These are phyloP conservation scores for Drosophila cardini DNA, from an alignment of 1,140 invertebrate genomes.

Conservation along the genomic window DNA sequence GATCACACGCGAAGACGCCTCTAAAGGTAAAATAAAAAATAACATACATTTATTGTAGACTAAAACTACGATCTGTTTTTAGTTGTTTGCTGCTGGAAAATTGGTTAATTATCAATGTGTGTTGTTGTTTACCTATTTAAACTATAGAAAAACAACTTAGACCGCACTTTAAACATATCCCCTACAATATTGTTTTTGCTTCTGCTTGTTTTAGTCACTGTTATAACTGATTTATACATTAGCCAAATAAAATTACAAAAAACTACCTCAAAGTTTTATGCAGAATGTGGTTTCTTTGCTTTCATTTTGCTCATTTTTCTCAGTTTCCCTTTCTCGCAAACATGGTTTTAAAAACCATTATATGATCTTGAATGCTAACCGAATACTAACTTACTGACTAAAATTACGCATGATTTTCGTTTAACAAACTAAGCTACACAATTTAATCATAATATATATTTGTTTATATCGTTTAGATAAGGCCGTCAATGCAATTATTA, in stretches of 20 bases:
- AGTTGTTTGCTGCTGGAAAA: conserved; percentile 46
- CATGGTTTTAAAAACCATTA: conserved; percentile 73
- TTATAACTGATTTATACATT: conserved; percentile 41
- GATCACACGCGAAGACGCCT: conserved; percentile 9
- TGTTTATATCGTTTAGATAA: conserved; percentile 80
- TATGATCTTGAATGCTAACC: conserved; percentile 40
- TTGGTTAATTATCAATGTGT: conserved; percentile 70
- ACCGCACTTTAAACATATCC: conserved; percentile 47
- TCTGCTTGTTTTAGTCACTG: conserved; percentile 23
- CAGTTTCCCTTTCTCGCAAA: conserved; percentile 33
- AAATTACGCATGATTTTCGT: conserved; percentile 70
- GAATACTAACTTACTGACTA: conserved; percentile 55
- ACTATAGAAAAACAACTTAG: conserved; percentile 44
- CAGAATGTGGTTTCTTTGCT: conserved; percentile 53
- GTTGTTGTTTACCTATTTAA: conserved; percentile 47
- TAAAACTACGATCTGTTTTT: conserved; percentile 42
- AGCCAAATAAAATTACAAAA: conserved; percentile 68
- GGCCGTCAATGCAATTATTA: conserved; percentile 79
- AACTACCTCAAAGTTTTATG: conserved; percentile 69
- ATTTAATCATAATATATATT: conserved; percentile 63
- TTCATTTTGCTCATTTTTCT: conserved; percentile 27
- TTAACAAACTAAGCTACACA: conserved; percentile 79
- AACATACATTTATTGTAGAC: conserved; percentile 49
- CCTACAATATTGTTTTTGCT: conserved; percentile 4
- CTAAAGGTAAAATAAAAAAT: conserved; percentile 21